phyloP scores from a whole-genome alignment of 1,140 invertebrate species.

The Cyphomyrmex costatus region DNA sequence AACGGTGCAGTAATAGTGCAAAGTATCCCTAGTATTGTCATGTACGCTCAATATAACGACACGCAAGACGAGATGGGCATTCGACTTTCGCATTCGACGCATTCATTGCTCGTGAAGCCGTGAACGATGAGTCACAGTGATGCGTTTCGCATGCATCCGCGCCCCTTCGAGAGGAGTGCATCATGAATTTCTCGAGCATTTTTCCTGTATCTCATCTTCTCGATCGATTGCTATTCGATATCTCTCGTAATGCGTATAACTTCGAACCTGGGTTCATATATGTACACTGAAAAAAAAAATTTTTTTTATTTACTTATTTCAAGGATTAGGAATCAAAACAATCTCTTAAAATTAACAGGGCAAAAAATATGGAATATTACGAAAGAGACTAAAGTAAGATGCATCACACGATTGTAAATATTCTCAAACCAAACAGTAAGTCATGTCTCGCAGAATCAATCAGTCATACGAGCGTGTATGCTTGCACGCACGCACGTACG shows the following conservation, averaged over 20 bases:
- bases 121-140: slow-evolving; percentile 50
- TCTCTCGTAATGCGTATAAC: background rate
- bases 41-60: slow-evolving; percentile 39
- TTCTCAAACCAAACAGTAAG: background rate
- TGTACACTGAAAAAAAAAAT: no score
- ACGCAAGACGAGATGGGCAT: slow-evolving; percentile 43
- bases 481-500: background rate
- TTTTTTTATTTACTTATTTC: no score
- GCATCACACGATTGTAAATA: slow-evolving; percentile 7
- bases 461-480: background rate
- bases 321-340: no score
- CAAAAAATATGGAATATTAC: background rate
- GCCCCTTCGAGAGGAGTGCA: background rate
- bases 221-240: background rate
- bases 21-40: slow-evolving; percentile 53
- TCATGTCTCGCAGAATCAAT: background rate
- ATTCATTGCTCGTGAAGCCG: slow-evolving; percentile 27
- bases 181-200: background rate
- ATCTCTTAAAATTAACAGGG: no score
- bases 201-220: background rate
- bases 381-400: background rate
- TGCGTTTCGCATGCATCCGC: slow-evolving; percentile 25
- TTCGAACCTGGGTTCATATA: background rate
- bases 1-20: slow-evolving; percentile 62
- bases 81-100: slow-evolving; percentile 56